Evolutionary conservation across 2,888 invertebrate species (phyloP), one percentile per base, ranked within the genome.

Genomic region (Bhutanitis thaidina): DNA sequence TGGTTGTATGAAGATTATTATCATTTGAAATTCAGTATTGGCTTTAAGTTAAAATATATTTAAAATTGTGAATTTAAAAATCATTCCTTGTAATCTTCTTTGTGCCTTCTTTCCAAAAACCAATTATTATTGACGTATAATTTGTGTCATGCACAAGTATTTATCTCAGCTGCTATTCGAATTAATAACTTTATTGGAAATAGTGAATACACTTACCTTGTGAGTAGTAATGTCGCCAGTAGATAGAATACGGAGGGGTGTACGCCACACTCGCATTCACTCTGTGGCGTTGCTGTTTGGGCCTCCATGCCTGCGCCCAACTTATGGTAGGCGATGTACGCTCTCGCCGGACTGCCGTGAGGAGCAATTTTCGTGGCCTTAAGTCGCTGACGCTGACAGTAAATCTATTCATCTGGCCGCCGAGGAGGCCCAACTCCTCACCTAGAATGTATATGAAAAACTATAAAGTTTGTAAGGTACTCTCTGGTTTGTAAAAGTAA

Each of bases 211-310:
- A 56, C 59, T 59, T 54, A 89, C 90, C 89, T 90, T 60, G 90
- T 90, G 53, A 90, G 82, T 39, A 90, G 74, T 57, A 93, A 77
- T 10, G 93, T 92, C 50, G 92, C 92, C 65, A 92, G 80, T 39
- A 93, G 80, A 67, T 93, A 93, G 74, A 93, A 92, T 43, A 92
- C 90, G 53, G 90, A 91, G 7, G 93, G 93, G 66, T 93, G 93
- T 49, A 93, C 90, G 65, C 91, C 91, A 74, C 93, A 93, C 65
- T 92, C 92, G 89, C 92, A 92, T 54, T 91, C 91, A 44, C 83
- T 65, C 49, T 76, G 72, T 66, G 91, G 90, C 66, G 91, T 90
- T 62, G 71, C 54, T 49, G 83, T 91, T 65, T 90, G 90, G 51
- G 89, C 74, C 61, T 90, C 90, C 80, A 90, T 90, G 65, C 78